A percentile compares a stretch with the other conserved stretches of the same genome.
Evolutionary conservation across 2,888 invertebrate genomes (phyloP).

Genomic region (Teleogryllus oceanicus): DNA sequence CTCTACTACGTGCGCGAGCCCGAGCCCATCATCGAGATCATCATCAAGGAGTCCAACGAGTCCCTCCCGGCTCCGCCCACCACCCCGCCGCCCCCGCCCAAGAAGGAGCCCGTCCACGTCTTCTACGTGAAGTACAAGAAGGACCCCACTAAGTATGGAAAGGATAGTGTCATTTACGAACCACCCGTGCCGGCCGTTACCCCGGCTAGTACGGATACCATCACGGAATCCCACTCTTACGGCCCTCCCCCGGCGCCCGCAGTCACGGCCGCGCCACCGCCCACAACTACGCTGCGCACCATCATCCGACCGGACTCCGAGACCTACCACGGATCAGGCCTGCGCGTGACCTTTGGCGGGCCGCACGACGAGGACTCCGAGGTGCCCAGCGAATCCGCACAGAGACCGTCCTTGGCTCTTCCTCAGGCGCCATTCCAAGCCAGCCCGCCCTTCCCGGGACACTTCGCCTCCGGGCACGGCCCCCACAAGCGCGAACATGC

Average conservation of each 20-base stretch:
- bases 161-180: conserved; percentile 66
- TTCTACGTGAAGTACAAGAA: conserved; percentile 90
- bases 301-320: conserved; percentile 85
- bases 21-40: conserved; percentile 79
- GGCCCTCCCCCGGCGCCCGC: conserved; percentile 40
- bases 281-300: conserved; percentile 75
- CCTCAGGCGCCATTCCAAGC: conserved; percentile 41
- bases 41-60: conserved; percentile 85
- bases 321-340: conserved; percentile 67
- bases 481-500: conserved; percentile 47
- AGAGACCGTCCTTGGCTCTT: conserved; percentile 59
- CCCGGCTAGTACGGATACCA: conserved; percentile 61
- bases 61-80: conserved; percentile 60
- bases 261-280: conserved; percentile 50
- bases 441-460: conserved; percentile 21
- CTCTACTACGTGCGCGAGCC: conserved; percentile 43
- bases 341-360: conserved; percentile 77
- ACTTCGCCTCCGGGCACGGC: conserved; percentile 29
- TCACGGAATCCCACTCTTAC: conserved; percentile 44
- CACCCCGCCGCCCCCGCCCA: conserved; percentile 51
- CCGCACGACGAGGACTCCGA: conserved; percentile 45
- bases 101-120: conserved; percentile 63
- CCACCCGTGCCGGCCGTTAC: conserved; percentile 75
- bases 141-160: conserved; percentile 60
- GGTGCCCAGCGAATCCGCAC: conserved; percentile 51